Base-by-base conservation (phyloP, 2,797 vertebrate species). In the Pelochelys cantorii region DNA sequence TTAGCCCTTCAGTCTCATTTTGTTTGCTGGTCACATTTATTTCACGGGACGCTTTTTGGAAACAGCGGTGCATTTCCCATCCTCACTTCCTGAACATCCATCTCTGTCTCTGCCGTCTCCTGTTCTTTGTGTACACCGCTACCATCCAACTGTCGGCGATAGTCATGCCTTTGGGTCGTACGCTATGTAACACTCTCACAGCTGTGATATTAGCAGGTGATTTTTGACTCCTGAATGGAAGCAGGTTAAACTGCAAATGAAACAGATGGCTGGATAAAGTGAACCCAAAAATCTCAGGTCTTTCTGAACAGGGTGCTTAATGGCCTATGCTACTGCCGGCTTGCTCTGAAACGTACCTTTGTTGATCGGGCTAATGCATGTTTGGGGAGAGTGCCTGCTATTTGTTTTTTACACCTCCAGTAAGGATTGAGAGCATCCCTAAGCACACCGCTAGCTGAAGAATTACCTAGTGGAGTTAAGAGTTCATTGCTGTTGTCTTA, bases 91-190 rank as follows among this genome's bases (percentile, higher is more conserved):
- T 5, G 34, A 96, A 71, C 83, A 31, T 89, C 88, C 93, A 94
- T 96, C 84, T 95, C 78, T 96, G 88, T 96, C 37, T 74, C 77
- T 78, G 42, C 31, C 34, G 13, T 88, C 81, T 95, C 56, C 27
- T 18, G 57, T 37, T 62, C 88, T 62, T 7, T 54, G 31, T 94
- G 87, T 93, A 71, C 65, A 59, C 89, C 81, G 80, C 95, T 85
- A 4, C 65, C 1, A n/a, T 42, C 85, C 91, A 22, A 42, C 0
- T 0, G 0, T 87, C 89, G 12, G 88, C 83, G 68, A 9, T 12
- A 80, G 77, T 89, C 2, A 68, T 93, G 87, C 90, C 86, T 83
- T 34, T 55, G 25, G 78, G 42, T 75, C n/a, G 75, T 52, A 1
- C 71, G 3, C 83, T 83, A 68, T 2, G 2, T 2, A 3, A 0